Conservation (phyloP, 2,113 vertebrate species). For the Hippocampus mohnikei region DNA sequence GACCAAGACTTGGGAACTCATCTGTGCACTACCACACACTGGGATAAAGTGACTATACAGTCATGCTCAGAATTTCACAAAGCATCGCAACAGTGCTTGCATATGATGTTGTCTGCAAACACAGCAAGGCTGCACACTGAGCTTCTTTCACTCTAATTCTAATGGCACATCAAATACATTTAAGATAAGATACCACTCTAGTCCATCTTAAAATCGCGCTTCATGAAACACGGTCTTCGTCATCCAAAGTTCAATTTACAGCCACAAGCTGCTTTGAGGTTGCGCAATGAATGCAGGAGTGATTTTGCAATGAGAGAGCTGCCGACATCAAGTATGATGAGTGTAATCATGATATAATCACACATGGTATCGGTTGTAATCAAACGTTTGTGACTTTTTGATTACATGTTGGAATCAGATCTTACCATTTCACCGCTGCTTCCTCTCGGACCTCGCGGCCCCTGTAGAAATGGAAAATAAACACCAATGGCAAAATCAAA, state of each 20-base stretch:
- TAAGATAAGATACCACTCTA: slow-evolving; percentile 11
- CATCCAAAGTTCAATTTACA: slow-evolving; percentile 3
- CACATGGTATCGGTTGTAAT: slow-evolving; percentile 8
- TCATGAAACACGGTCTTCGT: slow-evolving; percentile 16
- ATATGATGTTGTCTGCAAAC: slow-evolving; percentile 18
- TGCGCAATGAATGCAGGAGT: slow-evolving; percentile 1
- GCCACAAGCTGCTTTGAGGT: slow-evolving; percentile 9
- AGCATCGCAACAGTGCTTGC: slow-evolving; percentile 46
- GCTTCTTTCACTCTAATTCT: slow-evolving; percentile 18
- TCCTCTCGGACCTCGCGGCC: slow-evolving; percentile 85
- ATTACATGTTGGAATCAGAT: slow-evolving; percentile 10
- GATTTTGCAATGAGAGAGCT: slow-evolving; percentile 7
- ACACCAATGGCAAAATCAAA: neutral
- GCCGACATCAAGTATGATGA: slow-evolving; percentile 1
- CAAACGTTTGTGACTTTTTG: slow-evolving; percentile 7
- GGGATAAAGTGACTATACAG: slow-evolving; percentile 18
- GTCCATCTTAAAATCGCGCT: slow-evolving; percentile 5
- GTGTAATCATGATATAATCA: slow-evolving; percentile 15
- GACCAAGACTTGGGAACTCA: slow-evolving; percentile 19
- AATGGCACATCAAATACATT: neutral
- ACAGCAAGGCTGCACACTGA: slow-evolving; percentile 20
- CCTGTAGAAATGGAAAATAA: slow-evolving; percentile 70
- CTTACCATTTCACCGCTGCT: slow-evolving; percentile 89
- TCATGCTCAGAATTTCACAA: slow-evolving; percentile 50
- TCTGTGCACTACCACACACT: slow-evolving; percentile 22